phyloP scores from a whole-genome alignment of 2,888 invertebrate genomes.

The Lissocephala sabroskyi region DNA sequence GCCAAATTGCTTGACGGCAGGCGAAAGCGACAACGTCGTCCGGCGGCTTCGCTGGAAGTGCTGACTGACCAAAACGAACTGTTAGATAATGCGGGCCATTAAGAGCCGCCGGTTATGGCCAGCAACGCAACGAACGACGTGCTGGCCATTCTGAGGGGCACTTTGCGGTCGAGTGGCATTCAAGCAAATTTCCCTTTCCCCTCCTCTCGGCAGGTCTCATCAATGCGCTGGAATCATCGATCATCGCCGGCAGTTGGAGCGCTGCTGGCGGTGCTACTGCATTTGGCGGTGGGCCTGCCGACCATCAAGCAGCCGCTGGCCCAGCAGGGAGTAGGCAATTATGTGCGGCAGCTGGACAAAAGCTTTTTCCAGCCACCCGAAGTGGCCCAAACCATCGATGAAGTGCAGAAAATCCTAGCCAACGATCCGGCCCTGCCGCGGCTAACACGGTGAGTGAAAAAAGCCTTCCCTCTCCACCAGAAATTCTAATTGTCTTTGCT shows the following conservation, averaged over 20 bases:
- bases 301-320: constrained; percentile 42
- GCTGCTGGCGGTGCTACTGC: no score
- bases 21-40: constrained; percentile 39
- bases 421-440: constrained; percentile 69
- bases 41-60: constrained; percentile 28
- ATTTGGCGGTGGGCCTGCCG: constrained; percentile 27
- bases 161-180: not conserved
- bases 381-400: constrained; percentile 69
- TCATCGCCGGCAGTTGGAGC: no score
- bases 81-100: constrained; percentile 42
- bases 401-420: constrained; percentile 70
- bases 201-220: no score
- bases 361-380: constrained; percentile 56
- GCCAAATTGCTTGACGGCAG: constrained; percentile 7
- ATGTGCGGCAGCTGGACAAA: constrained; percentile 53
- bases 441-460: constrained; percentile 70
- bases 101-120: constrained; percentile 33
- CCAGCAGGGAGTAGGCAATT: constrained; percentile 19
- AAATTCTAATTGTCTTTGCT: not conserved
- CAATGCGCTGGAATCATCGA: no score
- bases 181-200: no score
- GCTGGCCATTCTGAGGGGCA: constrained; percentile 42
- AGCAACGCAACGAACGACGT: no score
- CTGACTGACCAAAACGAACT: constrained; percentile 47
- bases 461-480: no score